Base-by-base conservation (phyloP, 2,797 vertebrate species). In the Enteromius treurensis region DNA sequence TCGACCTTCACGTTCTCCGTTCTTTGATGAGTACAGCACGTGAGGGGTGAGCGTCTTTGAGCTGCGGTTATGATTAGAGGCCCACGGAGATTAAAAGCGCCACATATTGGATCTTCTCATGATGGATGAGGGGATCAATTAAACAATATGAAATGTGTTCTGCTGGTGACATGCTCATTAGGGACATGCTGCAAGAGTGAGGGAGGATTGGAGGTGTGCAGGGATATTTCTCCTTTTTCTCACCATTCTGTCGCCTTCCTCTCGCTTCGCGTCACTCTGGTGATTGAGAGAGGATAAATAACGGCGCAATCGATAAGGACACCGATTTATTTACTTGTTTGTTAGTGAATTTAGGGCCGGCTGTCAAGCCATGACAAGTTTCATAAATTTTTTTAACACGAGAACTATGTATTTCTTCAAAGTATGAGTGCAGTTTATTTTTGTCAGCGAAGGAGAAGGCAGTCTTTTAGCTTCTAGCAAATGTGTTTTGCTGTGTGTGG, bases 121-220 rank as follows among this genome's bases (percentile, higher is more conserved):
- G 90, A 95, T 94, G 92, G 92, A 96, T 95, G 93, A 90, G 89
- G 70, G 88, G 92, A 95, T 94, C 93, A 94, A 89, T 95, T 93
- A 93, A 93, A 94, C 90, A 92, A 91, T 93, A 92, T 90, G 86
- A 92, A 92, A 94, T 94, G 87, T 93, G 94, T 94, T 93, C 90
- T 91, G 92, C 90, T 89, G 86, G 88, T 80, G 91, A 94, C 93
- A 94, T 91, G 90, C 92, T 95, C 94, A 94, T 95, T 94, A 94
- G 91, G 82, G 92, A 91, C 55, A 71, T 83, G 84, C 86, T 87
- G 88, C 88, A 92, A 87, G 85, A 86, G 86, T 82, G 86, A 85
- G 79, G 82, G 85, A 74, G 76, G 82, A 77, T 81, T 77, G 86
- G 60, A 89, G 86, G 89, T 81, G 80, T 45, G 40, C 80, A 53